Evolutionary conservation across 2,113 vertebrate species (phyloP), one percentile per base, ranked within the genome.

Genomic region (Helogale parvula): DNA sequence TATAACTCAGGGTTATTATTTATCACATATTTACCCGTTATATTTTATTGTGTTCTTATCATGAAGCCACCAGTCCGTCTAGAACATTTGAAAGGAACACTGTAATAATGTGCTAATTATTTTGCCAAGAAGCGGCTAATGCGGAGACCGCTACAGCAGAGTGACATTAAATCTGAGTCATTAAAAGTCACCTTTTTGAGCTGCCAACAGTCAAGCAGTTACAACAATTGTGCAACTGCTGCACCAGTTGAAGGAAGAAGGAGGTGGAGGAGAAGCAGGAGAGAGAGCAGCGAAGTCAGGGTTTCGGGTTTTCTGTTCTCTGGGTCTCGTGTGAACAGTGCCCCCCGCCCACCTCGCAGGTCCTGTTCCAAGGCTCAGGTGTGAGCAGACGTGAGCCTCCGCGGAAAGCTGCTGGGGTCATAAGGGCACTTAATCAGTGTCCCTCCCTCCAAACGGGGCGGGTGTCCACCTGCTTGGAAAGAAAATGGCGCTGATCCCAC

Each of bases 91-190:
- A 90, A 95, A 95, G 69, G 76, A 87, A 68, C n/a, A 38, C 2
- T 92, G 89, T 80, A 92, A 94, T 80, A 96, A 54, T 41, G n/a
- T 38, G 69, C 69, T 94, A 80, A 94, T 90, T 90, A 87, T 90
- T 95, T 96, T 60, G 47, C 83, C 89, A 95, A 89, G 68, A 80
- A 92, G 52, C 35, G 41, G 74, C n/a, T 83, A 83, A 92, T 71
- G 89, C 69, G 80, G 88, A 89, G 41, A 57, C 74, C 63, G 29
- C 90, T 31, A 35, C 4, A 14, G 60, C 8, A 87, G 65, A 94
- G 69, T 68, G 31, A 47, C 68, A 84, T 82, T 96, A 68, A 83
- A 87, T 90, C 38, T 4, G 35, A 88, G 76, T 87, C 33, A 80
- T 92, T 89, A 38, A 72, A 82, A 50, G 7, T 19, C 76, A 72